phyloP scores from a whole-genome alignment of 30 jellyfish, hydroid and myxozoan genomes.

The Cassiopea xamachana region DNA sequence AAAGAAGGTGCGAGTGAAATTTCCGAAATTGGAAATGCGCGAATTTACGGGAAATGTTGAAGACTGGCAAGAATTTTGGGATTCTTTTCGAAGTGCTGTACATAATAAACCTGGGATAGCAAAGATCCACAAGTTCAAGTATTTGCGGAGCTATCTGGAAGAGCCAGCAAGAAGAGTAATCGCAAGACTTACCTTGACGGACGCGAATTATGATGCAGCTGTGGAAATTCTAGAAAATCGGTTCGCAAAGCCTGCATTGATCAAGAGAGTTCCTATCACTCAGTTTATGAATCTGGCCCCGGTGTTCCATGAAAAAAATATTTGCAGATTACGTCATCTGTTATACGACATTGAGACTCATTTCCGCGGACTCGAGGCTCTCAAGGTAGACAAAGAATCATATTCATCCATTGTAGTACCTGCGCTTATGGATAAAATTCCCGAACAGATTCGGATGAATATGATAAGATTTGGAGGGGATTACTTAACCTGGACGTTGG shows the following conservation, averaged over 20 bases:
- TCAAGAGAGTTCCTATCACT: slow-evolving; percentile 32
- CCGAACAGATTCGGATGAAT: slow-evolving; percentile 7
- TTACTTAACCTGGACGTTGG: slow-evolving; percentile 7
- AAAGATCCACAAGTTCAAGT: slow-evolving; percentile 41
- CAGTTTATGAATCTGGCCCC: neutral
- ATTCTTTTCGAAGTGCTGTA: slow-evolving; percentile 60
- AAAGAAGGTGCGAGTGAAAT: slow-evolving; percentile 24
- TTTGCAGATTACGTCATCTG: neutral
- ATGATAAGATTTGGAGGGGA: slow-evolving; percentile 33
- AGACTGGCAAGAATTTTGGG: slow-evolving; percentile 70
- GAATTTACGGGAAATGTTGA: slow-evolving; percentile 34
- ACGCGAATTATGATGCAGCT: slow-evolving; percentile 15
- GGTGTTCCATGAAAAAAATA: slow-evolving; percentile 22
- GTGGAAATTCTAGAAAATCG: slow-evolving; percentile 15
- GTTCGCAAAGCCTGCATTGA: slow-evolving; percentile 10
- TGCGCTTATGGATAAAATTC: slow-evolving; percentile 29
- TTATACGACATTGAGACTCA: slow-evolving; percentile 29
- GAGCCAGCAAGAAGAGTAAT: slow-evolving; percentile 60
- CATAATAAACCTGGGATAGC: slow-evolving; percentile 37
- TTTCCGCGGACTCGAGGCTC: slow-evolving; percentile 33
- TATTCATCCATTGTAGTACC: slow-evolving; percentile 41
- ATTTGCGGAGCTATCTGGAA: slow-evolving; percentile 41
- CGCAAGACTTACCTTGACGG: slow-evolving; percentile 29
- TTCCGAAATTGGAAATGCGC: slow-evolving; percentile 46
- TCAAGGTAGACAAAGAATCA: slow-evolving; percentile 7